Base-by-base conservation (phyloP, 2,797 vertebrate genomes). In the Tolypeutes matacus region DNA sequence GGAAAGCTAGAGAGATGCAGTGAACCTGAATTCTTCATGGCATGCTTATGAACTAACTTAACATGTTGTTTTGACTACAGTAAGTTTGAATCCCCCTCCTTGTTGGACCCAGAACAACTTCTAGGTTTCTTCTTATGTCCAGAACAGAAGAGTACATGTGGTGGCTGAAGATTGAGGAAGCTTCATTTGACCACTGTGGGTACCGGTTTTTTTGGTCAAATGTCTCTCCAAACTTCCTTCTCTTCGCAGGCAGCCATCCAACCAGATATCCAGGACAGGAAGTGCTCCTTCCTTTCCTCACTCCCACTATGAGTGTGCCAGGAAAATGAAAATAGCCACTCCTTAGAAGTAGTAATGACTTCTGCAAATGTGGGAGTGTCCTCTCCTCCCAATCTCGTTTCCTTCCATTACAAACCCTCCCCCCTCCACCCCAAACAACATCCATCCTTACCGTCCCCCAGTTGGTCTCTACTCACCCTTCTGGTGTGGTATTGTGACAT, bases 401-500 rank as follows among this genome's bases (percentile, higher is more conserved):
- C n/a, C 60, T 29, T 39, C 21, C 83, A 53, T 77, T 76, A 6
- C 7, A 49, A n/a, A 20, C 34, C 46, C 15, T 21, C 23, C 4
- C 81, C 51, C 27, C 27, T 77, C 23, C 9, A 5, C 23, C 23
- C 46, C 31, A 25, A 51, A 81, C 67, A 17, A 1, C 23, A 0
- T 58, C 82, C 23, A 0, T 58, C 82, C 31, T n/a, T 31, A 21
- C 75, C 56, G 1, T 20, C 89, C 49, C 93, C 67, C 42, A 56
- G 34, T 82, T n/a, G 72, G 69, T 89, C 96, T 75, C 90, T 97
- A 56, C 36, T 90, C n/a, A 78, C 82, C 62, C 20, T 42, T 31
- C 67, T 58, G 49, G 42, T 96, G 67, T 82, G 84, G 83, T 86
- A 84, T 18, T 96, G 91, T 96, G 96, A 94, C 12, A 7, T 96